Percentiles rank a stretch among this genome's conserved stretches.
These are phyloP conservation scores for Melanotaenia pygmaea DNA, from an alignment of 2,797 vertebrate genomes.

Conservation along the genomic window DNA sequence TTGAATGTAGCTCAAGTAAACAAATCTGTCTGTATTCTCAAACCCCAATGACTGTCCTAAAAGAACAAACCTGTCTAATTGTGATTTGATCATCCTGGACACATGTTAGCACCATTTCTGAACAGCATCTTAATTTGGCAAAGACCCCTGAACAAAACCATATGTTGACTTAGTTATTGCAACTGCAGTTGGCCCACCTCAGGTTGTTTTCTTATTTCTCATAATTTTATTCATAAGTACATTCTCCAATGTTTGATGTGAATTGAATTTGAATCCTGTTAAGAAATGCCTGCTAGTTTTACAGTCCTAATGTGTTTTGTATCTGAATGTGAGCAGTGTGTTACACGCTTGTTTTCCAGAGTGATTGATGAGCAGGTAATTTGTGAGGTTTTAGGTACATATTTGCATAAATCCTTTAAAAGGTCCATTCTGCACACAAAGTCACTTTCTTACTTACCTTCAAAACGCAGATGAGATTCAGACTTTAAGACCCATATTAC, in stretches of 20 bases:
- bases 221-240: constrained; percentile 66
- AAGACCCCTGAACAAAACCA: constrained; percentile 28
- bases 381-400: constrained; percentile 54
- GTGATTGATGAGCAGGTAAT: constrained; percentile 71
- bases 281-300: constrained; percentile 38
- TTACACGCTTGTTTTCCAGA: constrained; percentile 61
- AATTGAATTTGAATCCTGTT: constrained; percentile 56
- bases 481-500: constrained; percentile 56
- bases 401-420: constrained; percentile 69
- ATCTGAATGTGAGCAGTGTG: constrained; percentile 49
- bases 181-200: constrained; percentile 30
- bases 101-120: neutral
- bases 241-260: constrained; percentile 57
- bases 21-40: neutral
- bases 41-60: neutral
- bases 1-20: neutral
- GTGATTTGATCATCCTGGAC: neutral
- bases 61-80: neutral
- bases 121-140: neutral
- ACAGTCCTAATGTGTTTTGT: constrained; percentile 45
- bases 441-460: constrained; percentile 36
- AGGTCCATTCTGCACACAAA: constrained; percentile 56
- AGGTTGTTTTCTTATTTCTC: constrained; percentile 56
- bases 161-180: constrained; percentile 25
- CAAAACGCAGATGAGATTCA: constrained; percentile 57